Base-by-base conservation (phyloP, 1,140 invertebrate genomes). In the Hylaeus anthracinus region DNA sequence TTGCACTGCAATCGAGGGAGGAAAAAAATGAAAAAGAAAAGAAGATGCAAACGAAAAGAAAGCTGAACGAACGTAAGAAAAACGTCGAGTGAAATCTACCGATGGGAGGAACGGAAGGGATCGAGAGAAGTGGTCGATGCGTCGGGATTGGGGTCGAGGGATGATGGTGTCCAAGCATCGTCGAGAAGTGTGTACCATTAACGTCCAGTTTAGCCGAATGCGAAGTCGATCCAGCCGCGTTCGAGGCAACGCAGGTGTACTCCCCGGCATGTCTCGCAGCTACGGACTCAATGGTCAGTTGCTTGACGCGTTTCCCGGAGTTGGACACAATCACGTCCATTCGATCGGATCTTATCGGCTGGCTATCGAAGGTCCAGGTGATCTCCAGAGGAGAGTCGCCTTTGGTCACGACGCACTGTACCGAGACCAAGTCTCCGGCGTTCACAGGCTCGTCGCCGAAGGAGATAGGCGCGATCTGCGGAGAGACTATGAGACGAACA, bases 221-320 rank as follows among this genome's bases (percentile, higher is more conserved):
- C 79, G 95, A 95, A 48, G 95, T 94, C 37, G 94, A 94, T 65
- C 96, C 96, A 56, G 96, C 96, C 64, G 92, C 92, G 92, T 98
- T 98, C 84, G 95, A 95, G 26, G 97, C 97, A 39, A 94, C 94
- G 89, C 97, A 97, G 39, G 96, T 97, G 87, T 97, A 97, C 90
- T 97, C 96, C 60, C 97, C 97, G 83, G 95, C 95, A 92, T 97
- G 96, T 79, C 95, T 94, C 75, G 96, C 95, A 88, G 95, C 95
- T 4, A 96, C 96, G 15, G 96, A 95, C 83, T 97, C 96, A 81
- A 97, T 97, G 39, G 95, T 96, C 75, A 97, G 86, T 73, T 93
- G 91, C 86, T 91, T 94, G 43, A 91, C 93, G 77, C 93, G 92
- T 84, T 95, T 95, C 85, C 95, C 95, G 85, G 94, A 94, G 87